A percentile compares a stretch with the other conserved stretches of the same genome.
Conservation (phyloP, 2,113 vertebrate genomes). For the Phrynocephalus versicolor region DNA sequence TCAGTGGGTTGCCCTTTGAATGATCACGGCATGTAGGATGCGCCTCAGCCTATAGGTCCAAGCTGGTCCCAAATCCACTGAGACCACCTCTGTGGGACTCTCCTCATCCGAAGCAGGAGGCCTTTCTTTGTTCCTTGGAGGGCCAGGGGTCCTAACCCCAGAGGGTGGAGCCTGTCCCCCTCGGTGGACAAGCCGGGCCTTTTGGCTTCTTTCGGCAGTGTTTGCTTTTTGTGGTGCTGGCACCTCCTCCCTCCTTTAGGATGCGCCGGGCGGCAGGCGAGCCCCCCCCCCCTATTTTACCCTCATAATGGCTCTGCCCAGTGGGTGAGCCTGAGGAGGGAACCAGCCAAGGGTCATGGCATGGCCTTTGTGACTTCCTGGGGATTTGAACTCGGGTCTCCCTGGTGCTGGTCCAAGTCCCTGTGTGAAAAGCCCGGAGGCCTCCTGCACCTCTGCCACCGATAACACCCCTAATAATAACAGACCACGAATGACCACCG, state of each 20-base stretch:
- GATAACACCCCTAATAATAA: too few relatives aligned
- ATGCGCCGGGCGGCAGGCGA: background rate
- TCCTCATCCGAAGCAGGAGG: too few relatives aligned
- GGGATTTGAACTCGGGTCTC: background rate
- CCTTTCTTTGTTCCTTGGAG: too few relatives aligned
- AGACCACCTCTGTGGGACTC: too few relatives aligned
- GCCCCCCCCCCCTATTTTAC: background rate
- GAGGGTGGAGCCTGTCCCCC: too few relatives aligned
- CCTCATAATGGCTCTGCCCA: fast-evolving
- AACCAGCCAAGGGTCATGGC: background rate
- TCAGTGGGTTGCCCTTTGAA: background rate
- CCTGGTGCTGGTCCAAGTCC: background rate
- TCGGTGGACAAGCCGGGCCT: too few relatives aligned
- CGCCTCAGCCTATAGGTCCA: background rate
- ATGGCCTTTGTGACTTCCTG: background rate
- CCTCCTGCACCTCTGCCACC: background rate
- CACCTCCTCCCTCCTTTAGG: background rate
- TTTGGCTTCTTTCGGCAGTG: background rate
- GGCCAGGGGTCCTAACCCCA: too few relatives aligned
- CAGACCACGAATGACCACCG: too few relatives aligned
- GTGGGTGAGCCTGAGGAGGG: background rate
- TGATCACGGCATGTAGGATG: background rate
- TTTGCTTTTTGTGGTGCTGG: background rate
- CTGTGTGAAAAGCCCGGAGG: background rate
- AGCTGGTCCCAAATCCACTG: slow-evolving; percentile 1